phyloP scores from a whole-genome alignment of 2,888 invertebrate genomes.

The Marronus borbonicus region DNA sequence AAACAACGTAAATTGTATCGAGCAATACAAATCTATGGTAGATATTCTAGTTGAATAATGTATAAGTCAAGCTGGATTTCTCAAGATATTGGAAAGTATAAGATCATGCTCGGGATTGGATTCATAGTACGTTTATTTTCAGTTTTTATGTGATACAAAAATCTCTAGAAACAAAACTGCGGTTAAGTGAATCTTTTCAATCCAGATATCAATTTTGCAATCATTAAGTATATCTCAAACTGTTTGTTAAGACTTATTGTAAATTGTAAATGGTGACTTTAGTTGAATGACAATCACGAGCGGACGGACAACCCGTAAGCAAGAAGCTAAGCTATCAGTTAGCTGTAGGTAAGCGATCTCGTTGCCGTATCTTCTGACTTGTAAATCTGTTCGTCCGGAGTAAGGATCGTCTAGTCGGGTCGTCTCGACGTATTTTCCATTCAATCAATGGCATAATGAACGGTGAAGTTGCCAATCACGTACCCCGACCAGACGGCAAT shows the following conservation, averaged over 20 bases:
- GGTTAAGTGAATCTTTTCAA: background rate
- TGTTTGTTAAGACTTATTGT: constrained; percentile 10
- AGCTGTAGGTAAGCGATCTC: constrained; percentile 17
- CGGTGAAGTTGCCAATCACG: constrained; percentile 49
- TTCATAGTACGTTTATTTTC: too few relatives aligned
- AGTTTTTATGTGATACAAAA: too few relatives aligned
- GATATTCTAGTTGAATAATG: too few relatives aligned
- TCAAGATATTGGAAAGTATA: too few relatives aligned
- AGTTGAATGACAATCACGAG: constrained; percentile 18
- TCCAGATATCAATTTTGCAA: background rate
- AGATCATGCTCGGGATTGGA: too few relatives aligned
- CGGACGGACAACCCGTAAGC: constrained; percentile 3
- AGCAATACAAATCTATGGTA: too few relatives aligned
- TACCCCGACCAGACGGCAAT: constrained; percentile 30
- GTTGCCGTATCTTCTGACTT: constrained; percentile 23
- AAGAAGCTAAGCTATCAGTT: constrained; percentile 16
- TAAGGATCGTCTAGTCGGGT: constrained; percentile 23
- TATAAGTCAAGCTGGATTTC: too few relatives aligned
- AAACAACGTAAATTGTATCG: too few relatives aligned
- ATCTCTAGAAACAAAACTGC: background rate
- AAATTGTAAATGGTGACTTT: constrained; percentile 43
- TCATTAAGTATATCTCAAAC: constrained; percentile 7
- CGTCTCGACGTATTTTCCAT: constrained; percentile 43
- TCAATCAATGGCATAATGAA: constrained; percentile 48
- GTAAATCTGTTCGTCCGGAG: constrained; percentile 38